These are phyloP conservation scores for Salmo trutta DNA, from an alignment of 2,797 vertebrate genomes.

Conservation along the genomic window DNA sequence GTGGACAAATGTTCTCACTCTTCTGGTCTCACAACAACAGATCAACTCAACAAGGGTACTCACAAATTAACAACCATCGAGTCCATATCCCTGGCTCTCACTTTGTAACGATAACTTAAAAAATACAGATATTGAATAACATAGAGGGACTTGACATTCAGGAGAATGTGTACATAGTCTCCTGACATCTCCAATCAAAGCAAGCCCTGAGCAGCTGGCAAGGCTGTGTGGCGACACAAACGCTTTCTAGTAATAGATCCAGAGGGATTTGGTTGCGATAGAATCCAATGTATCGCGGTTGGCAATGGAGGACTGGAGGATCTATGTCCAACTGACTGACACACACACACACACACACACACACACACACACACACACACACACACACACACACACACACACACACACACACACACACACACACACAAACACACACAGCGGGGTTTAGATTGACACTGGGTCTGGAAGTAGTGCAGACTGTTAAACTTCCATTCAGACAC, in stretches of 20 bases:
- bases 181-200: conserved; percentile 8
- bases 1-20: conserved; percentile 26
- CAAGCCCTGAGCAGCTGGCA: conserved; percentile 51
- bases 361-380: too few relatives aligned
- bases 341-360: background rate
- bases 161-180: conserved; percentile 19
- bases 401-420: background rate
- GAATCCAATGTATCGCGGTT: conserved; percentile 50
- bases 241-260: conserved; percentile 38
- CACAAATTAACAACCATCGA: conserved; percentile 22
- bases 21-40: conserved; percentile 29
- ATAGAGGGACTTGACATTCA: conserved; percentile 15
- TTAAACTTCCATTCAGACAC: conserved; percentile 54
- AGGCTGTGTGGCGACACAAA: conserved; percentile 22
- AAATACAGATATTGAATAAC: conserved; percentile 48
- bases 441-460: conserved; percentile 27
- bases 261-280: conserved; percentile 47
- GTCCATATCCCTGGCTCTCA: conserved; percentile 17
- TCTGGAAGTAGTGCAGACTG: conserved; percentile 34
- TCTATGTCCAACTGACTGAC: background rate
- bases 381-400: too few relatives aligned
- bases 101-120: conserved; percentile 25
- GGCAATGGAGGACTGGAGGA: conserved; percentile 38
- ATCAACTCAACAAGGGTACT: conserved; percentile 14
- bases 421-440: background rate